phyloP scores from a whole-genome alignment of 2,888 invertebrate species.

The Dermolepida albohirtum region DNA sequence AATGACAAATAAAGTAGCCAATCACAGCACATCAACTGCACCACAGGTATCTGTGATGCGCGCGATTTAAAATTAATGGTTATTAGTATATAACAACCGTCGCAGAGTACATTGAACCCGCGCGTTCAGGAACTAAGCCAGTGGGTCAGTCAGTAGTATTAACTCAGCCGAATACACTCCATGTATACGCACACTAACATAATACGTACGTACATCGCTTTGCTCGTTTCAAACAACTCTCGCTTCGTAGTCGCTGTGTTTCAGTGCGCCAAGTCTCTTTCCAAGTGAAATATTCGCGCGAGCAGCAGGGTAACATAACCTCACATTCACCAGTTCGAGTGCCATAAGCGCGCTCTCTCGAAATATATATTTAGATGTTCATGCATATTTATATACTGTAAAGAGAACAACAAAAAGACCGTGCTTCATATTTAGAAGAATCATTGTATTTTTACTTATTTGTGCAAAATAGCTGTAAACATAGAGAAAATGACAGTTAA shows the following conservation, averaged over 20 bases:
- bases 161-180: slow-evolving; percentile 12
- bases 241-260: slow-evolving; percentile 49
- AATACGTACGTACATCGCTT: slow-evolving; percentile 45
- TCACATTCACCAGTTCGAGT: slow-evolving; percentile 34
- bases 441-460: slow-evolving; percentile 3
- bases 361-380: slow-evolving; percentile 9
- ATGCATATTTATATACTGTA: background rate
- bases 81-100: slow-evolving; percentile 23
- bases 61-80: slow-evolving; percentile 24
- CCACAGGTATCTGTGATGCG: slow-evolving; percentile 29
- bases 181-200: slow-evolving; percentile 12
- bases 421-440: background rate
- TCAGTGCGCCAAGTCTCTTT: slow-evolving; percentile 50
- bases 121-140: slow-evolving; percentile 64
- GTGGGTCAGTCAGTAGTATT: slow-evolving; percentile 60
- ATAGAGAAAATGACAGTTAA: slow-evolving; percentile 67
- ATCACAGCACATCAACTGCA: slow-evolving; percentile 2
- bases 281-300: slow-evolving; percentile 50
- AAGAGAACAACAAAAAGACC: background rate
- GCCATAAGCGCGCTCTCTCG: slow-evolving; percentile 42
- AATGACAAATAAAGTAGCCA: slow-evolving; percentile 13
- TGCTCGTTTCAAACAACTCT: slow-evolving; percentile 53
- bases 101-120: slow-evolving; percentile 62
- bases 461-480: slow-evolving; percentile 4
- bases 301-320: slow-evolving; percentile 34